Evolutionary conservation across 2,888 invertebrate genomes (phyloP).

Genomic region (Chloromyia formosa): DNA sequence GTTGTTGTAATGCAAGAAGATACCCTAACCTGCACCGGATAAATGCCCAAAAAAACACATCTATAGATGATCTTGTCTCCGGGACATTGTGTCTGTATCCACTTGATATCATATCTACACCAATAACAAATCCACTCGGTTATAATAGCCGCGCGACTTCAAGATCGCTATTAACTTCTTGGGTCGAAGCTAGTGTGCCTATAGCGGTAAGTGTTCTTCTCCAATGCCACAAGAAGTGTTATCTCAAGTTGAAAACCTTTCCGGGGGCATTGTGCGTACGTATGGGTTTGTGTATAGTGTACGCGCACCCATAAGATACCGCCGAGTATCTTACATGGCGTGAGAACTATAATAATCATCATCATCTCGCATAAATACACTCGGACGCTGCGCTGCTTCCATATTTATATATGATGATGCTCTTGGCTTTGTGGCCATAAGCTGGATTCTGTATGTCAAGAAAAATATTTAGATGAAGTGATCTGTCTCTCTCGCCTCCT

Average conservation of each 20-base stretch:
- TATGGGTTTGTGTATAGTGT: too few relatives aligned
- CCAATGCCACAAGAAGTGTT: constrained; percentile 17
- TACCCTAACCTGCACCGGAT: too few relatives aligned
- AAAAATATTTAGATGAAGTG: constrained; percentile 39
- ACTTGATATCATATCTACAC: constrained; percentile 6
- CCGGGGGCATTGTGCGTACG: constrained; percentile 28
- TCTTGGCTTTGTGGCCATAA: background rate
- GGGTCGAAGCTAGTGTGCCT: background rate
- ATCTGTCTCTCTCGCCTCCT: constrained; percentile 10
- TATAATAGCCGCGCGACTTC: background rate
- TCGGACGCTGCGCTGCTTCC: background rate
- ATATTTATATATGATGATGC: background rate
- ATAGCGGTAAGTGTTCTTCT: constrained; percentile 17
- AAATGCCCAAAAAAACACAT: too few relatives aligned
- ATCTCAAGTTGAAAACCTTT: constrained; percentile 29
- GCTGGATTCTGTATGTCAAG: constrained; percentile 11
- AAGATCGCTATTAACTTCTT: constrained; percentile 38
- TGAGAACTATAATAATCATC: constrained; percentile 41
- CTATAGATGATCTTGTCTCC: background rate
- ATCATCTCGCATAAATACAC: constrained; percentile 21
- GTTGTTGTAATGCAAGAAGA: too few relatives aligned
- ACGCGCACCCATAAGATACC: background rate
- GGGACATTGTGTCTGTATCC: background rate
- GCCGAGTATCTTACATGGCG: constrained; percentile 41
- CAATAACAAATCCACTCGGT: constrained; percentile 5